Percentiles rank a stretch among this genome's conserved stretches.
Evolutionary conservation across 2,797 vertebrate species (phyloP).

Genomic region (Hemitrygon akajei): DNA sequence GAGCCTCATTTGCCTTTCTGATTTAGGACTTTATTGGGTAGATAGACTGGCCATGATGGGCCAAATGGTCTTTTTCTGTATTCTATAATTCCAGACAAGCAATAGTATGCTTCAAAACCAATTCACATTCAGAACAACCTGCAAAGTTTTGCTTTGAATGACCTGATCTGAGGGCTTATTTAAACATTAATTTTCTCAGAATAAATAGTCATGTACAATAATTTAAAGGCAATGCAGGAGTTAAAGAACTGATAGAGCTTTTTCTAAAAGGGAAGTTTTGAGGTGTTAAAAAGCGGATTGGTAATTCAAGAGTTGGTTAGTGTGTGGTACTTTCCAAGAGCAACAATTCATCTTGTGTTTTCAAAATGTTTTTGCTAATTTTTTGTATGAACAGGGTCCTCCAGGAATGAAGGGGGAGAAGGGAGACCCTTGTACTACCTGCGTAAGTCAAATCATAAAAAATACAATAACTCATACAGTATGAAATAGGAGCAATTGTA

Average conservation of each 20-base stretch:
- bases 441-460: not conserved
- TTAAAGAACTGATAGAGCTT: not conserved
- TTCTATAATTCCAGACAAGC: not conserved
- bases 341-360: not conserved
- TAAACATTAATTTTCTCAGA: not conserved
- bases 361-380: not conserved
- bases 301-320: not conserved
- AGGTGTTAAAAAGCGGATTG: not conserved
- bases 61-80: not conserved
- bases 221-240: not conserved
- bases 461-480: not conserved
- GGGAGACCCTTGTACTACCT: not conserved
- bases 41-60: not conserved
- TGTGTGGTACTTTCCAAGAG: not conserved
- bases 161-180: not conserved
- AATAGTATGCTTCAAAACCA: not conserved
- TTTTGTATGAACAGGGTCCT: not conserved
- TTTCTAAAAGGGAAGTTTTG: not conserved
- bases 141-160: not conserved
- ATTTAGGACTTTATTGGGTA: not conserved
- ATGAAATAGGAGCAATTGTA: too few relatives aligned
- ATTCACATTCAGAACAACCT: not conserved
- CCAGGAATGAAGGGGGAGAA: constrained; percentile 26
- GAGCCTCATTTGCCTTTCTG: too few relatives aligned
- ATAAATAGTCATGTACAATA: not conserved